Evolutionary conservation across 2,888 invertebrate genomes (phyloP), one percentile per base, ranked within the genome.

Genomic region (Stenichneumon culpator): DNA sequence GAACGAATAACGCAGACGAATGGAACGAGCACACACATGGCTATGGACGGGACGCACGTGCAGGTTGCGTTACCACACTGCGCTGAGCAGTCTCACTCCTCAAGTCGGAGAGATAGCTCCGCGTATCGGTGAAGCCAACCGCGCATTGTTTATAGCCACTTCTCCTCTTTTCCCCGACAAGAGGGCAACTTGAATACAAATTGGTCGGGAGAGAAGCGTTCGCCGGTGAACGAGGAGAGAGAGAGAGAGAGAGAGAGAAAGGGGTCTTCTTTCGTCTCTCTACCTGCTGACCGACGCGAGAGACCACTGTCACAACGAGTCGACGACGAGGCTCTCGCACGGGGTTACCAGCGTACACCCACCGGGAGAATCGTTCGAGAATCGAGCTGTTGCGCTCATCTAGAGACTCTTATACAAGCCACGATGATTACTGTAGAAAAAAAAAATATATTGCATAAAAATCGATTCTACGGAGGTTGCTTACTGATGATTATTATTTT

Each of bases 111-210:
- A 89, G 92, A 92, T 92, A 89, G 90, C 87, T 89, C 89, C 85
- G 90, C 89, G 92, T 91, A 92, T 92, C 91, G 93, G 92, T 90
- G 90, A 89, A 91, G 88, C 92, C 82, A 85, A 72, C 83, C 91
- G 91, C 92, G 91, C 93, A 92, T 93, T 93, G 93, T 93, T 93
- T 93, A 93, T 93, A 92, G 92, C 92, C 92, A 90, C 92, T 92
- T 93, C 93, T 92, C 92, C 91, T 92, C 90, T 92, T 92, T 91
- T 90, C 89, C 90, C 90, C 92, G 92, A 89, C 93, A 90, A 89
- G 88, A 88, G 89, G 85, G 88, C 90, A 89, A 86, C 90, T 44
- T 90, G 93, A 92, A 93, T 93, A 93, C 93, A 93, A 93, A 93
- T 93, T 91, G 90, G 88, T 84, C 57, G 84, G 80, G 86, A 84